phyloP scores from a whole-genome alignment of 2,888 invertebrate species.

The Fissipunctia ypsillon region DNA sequence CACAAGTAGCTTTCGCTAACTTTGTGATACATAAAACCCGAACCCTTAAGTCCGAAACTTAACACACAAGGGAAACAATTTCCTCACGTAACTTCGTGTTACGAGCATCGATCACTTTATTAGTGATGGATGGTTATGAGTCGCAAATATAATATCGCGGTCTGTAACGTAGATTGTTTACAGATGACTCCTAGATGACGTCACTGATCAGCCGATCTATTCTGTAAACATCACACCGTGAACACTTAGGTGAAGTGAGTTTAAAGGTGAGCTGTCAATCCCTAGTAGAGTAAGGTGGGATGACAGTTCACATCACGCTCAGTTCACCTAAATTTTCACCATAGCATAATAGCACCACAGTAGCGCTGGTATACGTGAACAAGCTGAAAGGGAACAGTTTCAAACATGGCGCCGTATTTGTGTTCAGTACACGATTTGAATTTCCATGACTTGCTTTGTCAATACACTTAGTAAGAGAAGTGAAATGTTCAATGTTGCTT shows the following conservation, averaged over 20 bases:
- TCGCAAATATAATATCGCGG: constrained; percentile 10
- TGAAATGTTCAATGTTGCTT: neutral
- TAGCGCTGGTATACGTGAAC: neutral
- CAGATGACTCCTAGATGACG: constrained; percentile 2
- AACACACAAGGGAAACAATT: constrained; percentile 29
- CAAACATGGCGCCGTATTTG: constrained; percentile 25
- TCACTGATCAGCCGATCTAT: constrained; percentile 26
- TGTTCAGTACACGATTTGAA: constrained; percentile 27
- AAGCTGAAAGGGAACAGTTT: too few species aligned
- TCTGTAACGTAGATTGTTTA: constrained; percentile 18
- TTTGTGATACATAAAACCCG: constrained; percentile 3
- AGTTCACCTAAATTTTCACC: too few species aligned
- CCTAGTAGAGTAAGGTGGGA: too few species aligned
- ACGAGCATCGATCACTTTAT: too few species aligned
- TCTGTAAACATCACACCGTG: too few species aligned
- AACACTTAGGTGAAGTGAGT: too few species aligned
- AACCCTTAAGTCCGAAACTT: constrained; percentile 14
- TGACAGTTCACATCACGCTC: too few species aligned
- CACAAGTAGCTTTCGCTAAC: neutral
- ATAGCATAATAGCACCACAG: too few species aligned
- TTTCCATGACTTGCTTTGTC: constrained; percentile 29
- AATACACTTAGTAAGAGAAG: neutral
- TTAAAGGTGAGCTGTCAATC: too few species aligned
- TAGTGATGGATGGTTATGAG: too few species aligned
- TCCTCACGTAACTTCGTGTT: constrained; percentile 25